Evolutionary conservation across 2,797 vertebrate species (phyloP), one percentile per base, ranked within the genome.

Genomic region (Brachyrhaphis roseni): DNA sequence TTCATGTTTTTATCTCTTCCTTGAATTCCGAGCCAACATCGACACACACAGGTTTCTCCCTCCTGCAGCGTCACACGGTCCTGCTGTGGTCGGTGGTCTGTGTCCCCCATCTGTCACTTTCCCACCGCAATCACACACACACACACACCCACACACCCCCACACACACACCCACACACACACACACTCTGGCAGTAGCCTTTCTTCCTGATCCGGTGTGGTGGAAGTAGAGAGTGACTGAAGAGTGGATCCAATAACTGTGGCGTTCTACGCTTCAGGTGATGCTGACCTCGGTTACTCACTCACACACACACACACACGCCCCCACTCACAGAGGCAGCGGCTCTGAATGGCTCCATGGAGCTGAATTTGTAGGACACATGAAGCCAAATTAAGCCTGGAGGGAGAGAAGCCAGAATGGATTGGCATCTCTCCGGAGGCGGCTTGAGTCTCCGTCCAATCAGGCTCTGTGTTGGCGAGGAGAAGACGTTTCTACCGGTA

Each of bases 61-160:
- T 84, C 86, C 74, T 76, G 84, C 78, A 80, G 83, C 47, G 82
- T 81, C 80, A 85, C 84, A 85, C 12, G n/a, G 80, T 85, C 88
- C 80, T 64, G 72, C 88, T 86, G 88, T 51, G 85, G 82, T 86
- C 80, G 51, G 74, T 43, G 79, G 85, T 84, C 83, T 83, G 81
- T 84, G 75, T 84, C 68, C 72, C 36, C 87, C 89, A 88, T 91
- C 88, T 91, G 89, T 86, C 83, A 80, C 85, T 81, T 84, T 78
- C 79, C 79, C 76, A 72, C 57, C 66, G 59, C 47, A 39, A 23
- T 36, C 46, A 49, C 46, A n/a, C 72, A 49, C 13, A 59, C 47
- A 31, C 68, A 75, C 79, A n/a, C 49, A 57, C 79, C 45, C 4
- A 46, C 3, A 15, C 11, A 3, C 45, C 4, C 45, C 1, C 66